phyloP scores from a whole-genome alignment of 2,797 vertebrate genomes.

The Lepidocolaptes lacrymiger region DNA sequence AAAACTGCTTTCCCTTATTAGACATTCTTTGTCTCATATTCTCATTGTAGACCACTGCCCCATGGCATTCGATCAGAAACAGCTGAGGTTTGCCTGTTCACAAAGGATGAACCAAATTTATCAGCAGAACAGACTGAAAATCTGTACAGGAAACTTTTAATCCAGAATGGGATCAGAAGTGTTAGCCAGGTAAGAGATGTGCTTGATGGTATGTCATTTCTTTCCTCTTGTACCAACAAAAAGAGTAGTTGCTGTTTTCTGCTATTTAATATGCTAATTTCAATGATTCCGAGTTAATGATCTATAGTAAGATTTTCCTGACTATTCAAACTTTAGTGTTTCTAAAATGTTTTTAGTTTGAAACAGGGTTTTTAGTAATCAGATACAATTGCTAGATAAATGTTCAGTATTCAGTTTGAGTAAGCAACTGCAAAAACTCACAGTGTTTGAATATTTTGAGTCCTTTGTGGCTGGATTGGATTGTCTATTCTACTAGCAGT shows the following conservation, averaged over 20 bases:
- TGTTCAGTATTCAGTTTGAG: neutral
- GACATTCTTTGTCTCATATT: neutral
- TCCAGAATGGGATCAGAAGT: constrained; percentile 79
- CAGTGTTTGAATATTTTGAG: neutral
- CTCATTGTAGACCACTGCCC: constrained; percentile 81
- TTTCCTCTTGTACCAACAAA: neutral
- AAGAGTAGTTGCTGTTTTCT: neutral
- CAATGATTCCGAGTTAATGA: neutral
- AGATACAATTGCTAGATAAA: neutral
- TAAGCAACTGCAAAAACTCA: neutral
- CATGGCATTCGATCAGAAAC: constrained; percentile 82
- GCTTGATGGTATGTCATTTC: accelerated
- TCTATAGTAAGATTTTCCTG: neutral
- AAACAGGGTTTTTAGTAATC: neutral
- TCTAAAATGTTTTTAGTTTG: neutral
- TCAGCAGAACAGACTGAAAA: constrained; percentile 87
- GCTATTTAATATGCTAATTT: neutral
- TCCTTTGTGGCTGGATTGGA: neutral
- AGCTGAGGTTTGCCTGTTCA: constrained; percentile 92
- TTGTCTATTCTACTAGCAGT: neutral
- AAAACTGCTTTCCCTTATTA: neutral
- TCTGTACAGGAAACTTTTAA: constrained; percentile 87
- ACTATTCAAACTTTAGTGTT: neutral
- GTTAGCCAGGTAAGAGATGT: constrained; percentile 82
- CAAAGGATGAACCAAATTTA: constrained; percentile 90